Conservation (phyloP, 2,888 invertebrate species). For the Cordilura impudica region DNA sequence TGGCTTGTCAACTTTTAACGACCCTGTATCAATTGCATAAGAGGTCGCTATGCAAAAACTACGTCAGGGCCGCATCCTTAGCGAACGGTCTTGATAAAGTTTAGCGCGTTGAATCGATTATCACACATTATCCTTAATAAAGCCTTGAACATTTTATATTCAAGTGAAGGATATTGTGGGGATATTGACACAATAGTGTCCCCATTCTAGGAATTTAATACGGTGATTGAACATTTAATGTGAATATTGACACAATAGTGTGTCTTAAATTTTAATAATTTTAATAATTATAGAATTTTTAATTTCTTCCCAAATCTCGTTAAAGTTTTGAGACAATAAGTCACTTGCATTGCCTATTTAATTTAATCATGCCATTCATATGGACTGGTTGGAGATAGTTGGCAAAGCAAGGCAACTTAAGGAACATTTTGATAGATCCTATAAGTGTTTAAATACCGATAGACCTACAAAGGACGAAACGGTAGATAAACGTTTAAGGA, state of each 20-base stretch:
- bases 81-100: background rate
- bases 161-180: background rate
- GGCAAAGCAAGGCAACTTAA: background rate
- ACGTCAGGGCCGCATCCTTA: background rate
- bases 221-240: too few species aligned
- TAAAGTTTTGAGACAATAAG: background rate
- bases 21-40: background rate
- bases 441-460: background rate
- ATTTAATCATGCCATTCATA: background rate
- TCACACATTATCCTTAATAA: background rate
- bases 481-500: background rate
- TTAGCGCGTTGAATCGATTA: background rate
- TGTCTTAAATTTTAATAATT: background rate
- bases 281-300: too few species aligned
- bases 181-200: background rate
- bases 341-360: background rate
- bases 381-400: background rate
- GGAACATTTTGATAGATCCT: background rate
- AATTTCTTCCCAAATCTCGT: background rate
- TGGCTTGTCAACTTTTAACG: background rate
- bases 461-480: conserved; percentile 2
- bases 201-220: too few species aligned
- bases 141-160: background rate
- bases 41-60: background rate
- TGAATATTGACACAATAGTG: too few species aligned